phyloP scores from a whole-genome alignment of 2,113 vertebrate genomes.

The Budorcas taxicolor region DNA sequence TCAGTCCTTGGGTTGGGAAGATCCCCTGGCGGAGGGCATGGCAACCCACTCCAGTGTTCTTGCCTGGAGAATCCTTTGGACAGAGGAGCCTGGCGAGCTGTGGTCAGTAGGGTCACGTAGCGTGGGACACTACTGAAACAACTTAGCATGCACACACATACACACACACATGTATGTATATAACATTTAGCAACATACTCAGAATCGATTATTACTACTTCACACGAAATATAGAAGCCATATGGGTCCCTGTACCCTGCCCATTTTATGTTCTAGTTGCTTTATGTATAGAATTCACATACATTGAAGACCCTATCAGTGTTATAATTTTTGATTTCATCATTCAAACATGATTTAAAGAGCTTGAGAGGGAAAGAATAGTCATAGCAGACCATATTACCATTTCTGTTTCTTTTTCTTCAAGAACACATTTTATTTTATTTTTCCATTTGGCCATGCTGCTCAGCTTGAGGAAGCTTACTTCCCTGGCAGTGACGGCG shows the following conservation, averaged over 20 bases:
- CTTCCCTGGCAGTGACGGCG: background rate
- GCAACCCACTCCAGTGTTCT: background rate
- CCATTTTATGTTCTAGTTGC: background rate
- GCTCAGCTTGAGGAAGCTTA: background rate
- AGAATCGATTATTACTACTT: background rate
- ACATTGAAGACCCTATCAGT: background rate
- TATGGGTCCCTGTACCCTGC: too few relatives aligned
- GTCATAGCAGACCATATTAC: background rate
- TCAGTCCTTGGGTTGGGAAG: rapidly evolving
- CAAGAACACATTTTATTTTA: background rate
- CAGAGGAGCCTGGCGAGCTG: background rate
- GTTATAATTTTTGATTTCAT: background rate
- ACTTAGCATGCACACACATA: background rate
- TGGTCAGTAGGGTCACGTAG: background rate
- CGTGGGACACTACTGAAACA: background rate
- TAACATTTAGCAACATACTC: background rate
- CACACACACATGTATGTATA: rapidly evolving
- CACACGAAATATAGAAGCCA: background rate
- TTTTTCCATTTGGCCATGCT: background rate
- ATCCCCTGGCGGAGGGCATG: background rate
- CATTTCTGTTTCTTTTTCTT: background rate
- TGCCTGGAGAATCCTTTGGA: background rate
- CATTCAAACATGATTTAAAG: background rate
- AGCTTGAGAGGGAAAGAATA: background rate
- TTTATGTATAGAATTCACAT: background rate